Conservation (phyloP, 2,888 invertebrate genomes). For the Drosophila leonis region DNA sequence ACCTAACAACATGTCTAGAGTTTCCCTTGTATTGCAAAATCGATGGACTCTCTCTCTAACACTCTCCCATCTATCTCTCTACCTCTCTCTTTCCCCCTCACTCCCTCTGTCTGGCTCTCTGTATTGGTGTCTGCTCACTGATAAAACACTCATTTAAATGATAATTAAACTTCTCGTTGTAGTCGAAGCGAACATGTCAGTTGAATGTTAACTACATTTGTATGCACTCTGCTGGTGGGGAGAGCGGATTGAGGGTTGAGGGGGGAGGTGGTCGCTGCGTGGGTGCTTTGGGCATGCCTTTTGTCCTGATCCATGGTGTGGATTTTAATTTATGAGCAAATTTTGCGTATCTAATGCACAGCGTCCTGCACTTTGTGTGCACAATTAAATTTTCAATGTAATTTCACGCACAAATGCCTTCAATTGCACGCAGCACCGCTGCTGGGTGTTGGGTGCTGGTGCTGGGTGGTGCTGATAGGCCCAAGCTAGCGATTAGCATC, state of each 20-base stretch:
- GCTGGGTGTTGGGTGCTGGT: neutral
- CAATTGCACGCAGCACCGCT: slow-evolving; percentile 51
- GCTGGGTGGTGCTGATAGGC: slow-evolving; percentile 19
- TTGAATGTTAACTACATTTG: slow-evolving; percentile 25
- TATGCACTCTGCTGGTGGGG: slow-evolving; percentile 1
- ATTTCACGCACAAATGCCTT: slow-evolving; percentile 76
- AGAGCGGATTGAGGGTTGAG: neutral
- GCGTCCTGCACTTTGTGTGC: slow-evolving; percentile 61
- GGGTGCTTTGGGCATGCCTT: slow-evolving; percentile 25
- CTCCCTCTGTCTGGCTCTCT: neutral
- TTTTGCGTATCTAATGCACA: slow-evolving; percentile 71
- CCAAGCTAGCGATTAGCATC: slow-evolving; percentile 30
- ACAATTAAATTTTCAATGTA: slow-evolving; percentile 78
- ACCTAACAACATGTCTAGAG: neutral
- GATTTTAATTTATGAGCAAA: slow-evolving; percentile 72
- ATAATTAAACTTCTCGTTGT: slow-evolving; percentile 33
- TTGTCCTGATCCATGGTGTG: slow-evolving; percentile 45
- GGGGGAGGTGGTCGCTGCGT: neutral
- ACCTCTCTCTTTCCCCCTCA: neutral
- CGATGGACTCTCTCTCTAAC: neutral
- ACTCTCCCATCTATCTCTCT: neutral
- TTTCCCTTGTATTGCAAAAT: neutral
- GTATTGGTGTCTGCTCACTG: slow-evolving; percentile 3
- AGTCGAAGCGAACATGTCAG: slow-evolving; percentile 17
- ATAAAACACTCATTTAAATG: slow-evolving; percentile 41